phyloP scores from a whole-genome alignment of 2,888 invertebrate genomes.

The Acheta domesticus region DNA sequence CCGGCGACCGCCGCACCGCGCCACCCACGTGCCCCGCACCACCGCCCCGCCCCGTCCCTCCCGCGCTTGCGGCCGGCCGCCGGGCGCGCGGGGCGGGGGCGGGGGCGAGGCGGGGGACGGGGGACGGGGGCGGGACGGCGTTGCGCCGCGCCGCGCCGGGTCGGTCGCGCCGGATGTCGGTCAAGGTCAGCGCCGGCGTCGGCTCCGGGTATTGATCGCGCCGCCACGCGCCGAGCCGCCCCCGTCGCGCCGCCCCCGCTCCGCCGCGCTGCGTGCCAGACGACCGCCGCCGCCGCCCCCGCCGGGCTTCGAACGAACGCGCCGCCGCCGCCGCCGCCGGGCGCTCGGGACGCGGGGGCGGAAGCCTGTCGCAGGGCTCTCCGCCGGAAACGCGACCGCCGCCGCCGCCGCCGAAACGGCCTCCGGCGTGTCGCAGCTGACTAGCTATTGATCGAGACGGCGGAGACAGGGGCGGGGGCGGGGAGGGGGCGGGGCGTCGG shows the following conservation, averaged over 20 bases:
- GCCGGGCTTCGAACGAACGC: neutral
- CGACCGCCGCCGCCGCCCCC: neutral
- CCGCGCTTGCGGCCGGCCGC: neutral
- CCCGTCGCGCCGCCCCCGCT: neutral
- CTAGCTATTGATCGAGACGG: neutral
- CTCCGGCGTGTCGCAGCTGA: neutral
- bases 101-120: neutral
- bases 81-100: neutral
- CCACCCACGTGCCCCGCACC: neutral
- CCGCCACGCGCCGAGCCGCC: neutral
- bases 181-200: neutral
- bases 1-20: neutral
- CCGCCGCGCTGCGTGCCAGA: neutral
- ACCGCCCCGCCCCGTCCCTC: neutral
- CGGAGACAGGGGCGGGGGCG: neutral
- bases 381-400: neutral
- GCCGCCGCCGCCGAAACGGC: neutral
- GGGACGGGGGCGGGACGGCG: neutral
- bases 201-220: neutral
- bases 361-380: neutral
- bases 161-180: conserved; percentile 9
- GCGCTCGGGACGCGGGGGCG: neutral
- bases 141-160: neutral
- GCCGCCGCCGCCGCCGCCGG: neutral
- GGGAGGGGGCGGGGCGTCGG: neutral